phyloP scores from a whole-genome alignment of 2,113 vertebrate species.

The Merops nubicus region DNA sequence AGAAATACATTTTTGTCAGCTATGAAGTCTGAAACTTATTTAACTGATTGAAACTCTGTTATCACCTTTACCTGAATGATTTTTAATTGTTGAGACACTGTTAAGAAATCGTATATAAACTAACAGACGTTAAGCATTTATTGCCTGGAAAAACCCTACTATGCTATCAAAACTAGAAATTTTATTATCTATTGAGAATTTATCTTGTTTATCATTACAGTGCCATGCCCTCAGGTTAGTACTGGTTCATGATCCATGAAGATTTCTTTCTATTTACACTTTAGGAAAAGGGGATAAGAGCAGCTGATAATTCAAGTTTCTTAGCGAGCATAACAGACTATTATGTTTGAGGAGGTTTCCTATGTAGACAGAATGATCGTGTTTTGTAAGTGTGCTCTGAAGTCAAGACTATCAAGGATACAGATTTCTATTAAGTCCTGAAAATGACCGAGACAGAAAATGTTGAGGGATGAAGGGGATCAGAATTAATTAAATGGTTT shows the following conservation, averaged over 20 bases:
- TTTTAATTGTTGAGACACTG: not conserved
- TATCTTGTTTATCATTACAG: not conserved
- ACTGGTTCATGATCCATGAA: not conserved
- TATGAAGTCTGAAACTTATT: not conserved
- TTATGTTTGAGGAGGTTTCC: not conserved
- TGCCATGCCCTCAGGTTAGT: not conserved
- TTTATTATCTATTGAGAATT: not conserved
- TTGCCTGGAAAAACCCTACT: not conserved
- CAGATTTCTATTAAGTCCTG: not conserved
- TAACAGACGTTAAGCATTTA: not conserved
- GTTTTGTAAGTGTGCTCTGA: not conserved
- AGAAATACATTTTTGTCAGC: not conserved
- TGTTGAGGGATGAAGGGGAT: not conserved
- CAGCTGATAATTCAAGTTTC: not conserved
- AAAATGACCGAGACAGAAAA: not conserved
- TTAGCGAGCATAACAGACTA: not conserved
- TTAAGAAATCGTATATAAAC: not conserved
- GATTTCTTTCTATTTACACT: not conserved
- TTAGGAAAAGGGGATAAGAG: not conserved
- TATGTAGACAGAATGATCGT: not conserved
- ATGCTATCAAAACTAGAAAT: not conserved
- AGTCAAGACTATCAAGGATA: not conserved
- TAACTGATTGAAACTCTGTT: not conserved
- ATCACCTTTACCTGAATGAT: not conserved
- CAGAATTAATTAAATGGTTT: not conserved